Percentiles rank a stretch among this genome's conserved stretches.
phyloP scores from a whole-genome alignment of 2,113 vertebrate species.

The Psittacus erithacus region DNA sequence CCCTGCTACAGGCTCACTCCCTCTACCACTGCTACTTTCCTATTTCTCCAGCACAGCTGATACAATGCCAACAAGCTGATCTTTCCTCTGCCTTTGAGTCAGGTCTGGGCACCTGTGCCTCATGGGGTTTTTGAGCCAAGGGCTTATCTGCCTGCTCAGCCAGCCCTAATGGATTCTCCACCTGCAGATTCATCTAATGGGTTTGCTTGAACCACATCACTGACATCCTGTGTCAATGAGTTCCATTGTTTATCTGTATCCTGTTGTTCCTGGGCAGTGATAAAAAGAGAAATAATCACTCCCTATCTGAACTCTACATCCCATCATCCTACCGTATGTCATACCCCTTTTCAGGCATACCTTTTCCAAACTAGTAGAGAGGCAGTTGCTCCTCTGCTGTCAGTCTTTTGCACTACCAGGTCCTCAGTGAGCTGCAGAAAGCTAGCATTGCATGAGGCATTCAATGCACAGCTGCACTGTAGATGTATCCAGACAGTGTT shows the following conservation, averaged over 20 bases:
- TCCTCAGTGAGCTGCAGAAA: background rate
- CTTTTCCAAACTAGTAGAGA: background rate
- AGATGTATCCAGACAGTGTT: background rate
- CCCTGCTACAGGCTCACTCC: background rate
- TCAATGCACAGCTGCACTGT: background rate
- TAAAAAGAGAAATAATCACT: slow-evolving; percentile 23
- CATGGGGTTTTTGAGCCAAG: background rate
- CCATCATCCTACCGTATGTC: background rate
- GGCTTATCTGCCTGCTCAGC: slow-evolving; percentile 30
- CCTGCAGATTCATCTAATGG: slow-evolving; percentile 16
- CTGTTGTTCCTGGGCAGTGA: slow-evolving; percentile 5
- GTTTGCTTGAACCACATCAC: slow-evolving; percentile 28
- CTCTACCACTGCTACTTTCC: background rate
- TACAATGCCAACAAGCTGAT: accelerated
- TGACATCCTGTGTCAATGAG: slow-evolving; percentile 9
- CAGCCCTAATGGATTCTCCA: background rate
- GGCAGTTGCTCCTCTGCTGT: background rate
- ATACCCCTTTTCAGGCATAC: background rate
- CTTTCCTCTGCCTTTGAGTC: background rate
- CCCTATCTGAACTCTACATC: background rate
- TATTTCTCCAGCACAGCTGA: background rate
- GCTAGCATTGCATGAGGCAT: background rate
- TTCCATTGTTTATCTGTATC: slow-evolving; percentile 32
- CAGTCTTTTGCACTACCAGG: background rate
- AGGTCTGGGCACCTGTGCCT: background rate